phyloP scores from a whole-genome alignment of 2,797 vertebrate species.

The Orestias chungarensis region DNA sequence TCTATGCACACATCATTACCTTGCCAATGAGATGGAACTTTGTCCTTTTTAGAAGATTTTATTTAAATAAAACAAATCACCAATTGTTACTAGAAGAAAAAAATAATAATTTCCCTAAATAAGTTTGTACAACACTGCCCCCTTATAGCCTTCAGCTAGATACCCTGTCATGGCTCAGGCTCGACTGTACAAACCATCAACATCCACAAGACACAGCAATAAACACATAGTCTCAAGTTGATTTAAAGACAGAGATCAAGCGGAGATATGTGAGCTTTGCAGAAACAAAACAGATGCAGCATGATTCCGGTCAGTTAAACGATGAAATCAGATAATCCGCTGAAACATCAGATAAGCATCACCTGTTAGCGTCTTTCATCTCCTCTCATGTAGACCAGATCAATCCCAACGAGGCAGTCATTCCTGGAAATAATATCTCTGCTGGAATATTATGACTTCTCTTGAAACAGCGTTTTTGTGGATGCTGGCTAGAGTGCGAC shows the following conservation, averaged over 20 bases:
- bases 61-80: slow-evolving; percentile 62
- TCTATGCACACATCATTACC: slow-evolving; percentile 87
- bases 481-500: slow-evolving; percentile 2
- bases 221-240: slow-evolving; percentile 60
- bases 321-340: slow-evolving; percentile 68
- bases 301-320: slow-evolving; percentile 68
- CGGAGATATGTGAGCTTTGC: slow-evolving; percentile 65
- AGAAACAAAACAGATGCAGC: slow-evolving; percentile 54
- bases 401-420: slow-evolving; percentile 63
- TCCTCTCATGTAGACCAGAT: slow-evolving; percentile 57
- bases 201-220: slow-evolving; percentile 48
- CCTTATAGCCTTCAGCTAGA: slow-evolving; percentile 2
- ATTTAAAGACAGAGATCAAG: slow-evolving; percentile 60
- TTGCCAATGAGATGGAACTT: slow-evolving; percentile 87
- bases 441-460: slow-evolving; percentile 3
- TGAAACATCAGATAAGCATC: slow-evolving; percentile 59
- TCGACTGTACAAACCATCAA: slow-evolving; percentile 18
- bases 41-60: slow-evolving; percentile 75
- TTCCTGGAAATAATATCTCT: slow-evolving; percentile 48
- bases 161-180: slow-evolving; percentile 9
- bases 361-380: slow-evolving; percentile 61
- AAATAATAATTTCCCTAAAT: not conserved
- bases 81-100: slow-evolving; percentile 8
- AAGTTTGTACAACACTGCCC: not conserved
- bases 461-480: slow-evolving; percentile 5